Evolutionary conservation across 2,888 invertebrate genomes (phyloP).

Genomic region (Eupelmus urozonus): DNA sequence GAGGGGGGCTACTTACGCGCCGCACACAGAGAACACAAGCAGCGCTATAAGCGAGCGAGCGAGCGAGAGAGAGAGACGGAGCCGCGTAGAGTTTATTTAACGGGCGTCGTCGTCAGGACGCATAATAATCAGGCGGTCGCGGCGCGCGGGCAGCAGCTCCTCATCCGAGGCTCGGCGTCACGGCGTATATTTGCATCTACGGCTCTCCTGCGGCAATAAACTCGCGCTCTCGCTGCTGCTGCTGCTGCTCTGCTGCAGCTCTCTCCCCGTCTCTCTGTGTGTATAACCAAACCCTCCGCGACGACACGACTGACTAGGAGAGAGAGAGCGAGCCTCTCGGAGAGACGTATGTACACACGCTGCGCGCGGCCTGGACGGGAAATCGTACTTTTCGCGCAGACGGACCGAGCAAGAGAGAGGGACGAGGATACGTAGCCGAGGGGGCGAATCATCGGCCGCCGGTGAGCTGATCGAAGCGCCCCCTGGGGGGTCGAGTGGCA

Average conservation of each 20-base stretch:
- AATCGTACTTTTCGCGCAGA: constrained; percentile 23
- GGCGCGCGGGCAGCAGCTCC: too few species aligned
- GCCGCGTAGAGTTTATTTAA: constrained; percentile 9
- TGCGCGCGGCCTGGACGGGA: neutral
- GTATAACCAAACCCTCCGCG: too few species aligned
- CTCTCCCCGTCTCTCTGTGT: too few species aligned
- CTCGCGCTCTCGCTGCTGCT: neutral
- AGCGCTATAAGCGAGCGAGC: neutral
- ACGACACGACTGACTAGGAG: too few species aligned
- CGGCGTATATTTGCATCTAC: constrained; percentile 6
- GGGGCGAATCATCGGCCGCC: constrained; percentile 18
- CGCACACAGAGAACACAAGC: too few species aligned
- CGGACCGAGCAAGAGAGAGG: constrained; percentile 13
- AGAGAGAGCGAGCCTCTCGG: too few species aligned
- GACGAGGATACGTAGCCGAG: constrained; percentile 3
- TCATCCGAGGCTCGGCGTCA: constrained; percentile 41
- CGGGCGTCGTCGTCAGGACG: constrained; percentile 18
- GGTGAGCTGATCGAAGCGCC: neutral
- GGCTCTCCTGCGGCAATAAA: neutral
- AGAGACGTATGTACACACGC: too few species aligned
- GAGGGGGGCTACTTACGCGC: too few species aligned
- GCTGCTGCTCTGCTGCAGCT: neutral
- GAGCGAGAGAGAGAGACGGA: constrained; percentile 3
- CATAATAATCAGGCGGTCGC: constrained; percentile 27
- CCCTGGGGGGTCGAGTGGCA: neutral